Conservation (phyloP, 1,140 invertebrate species). For the Tetramorium simillimum region DNA sequence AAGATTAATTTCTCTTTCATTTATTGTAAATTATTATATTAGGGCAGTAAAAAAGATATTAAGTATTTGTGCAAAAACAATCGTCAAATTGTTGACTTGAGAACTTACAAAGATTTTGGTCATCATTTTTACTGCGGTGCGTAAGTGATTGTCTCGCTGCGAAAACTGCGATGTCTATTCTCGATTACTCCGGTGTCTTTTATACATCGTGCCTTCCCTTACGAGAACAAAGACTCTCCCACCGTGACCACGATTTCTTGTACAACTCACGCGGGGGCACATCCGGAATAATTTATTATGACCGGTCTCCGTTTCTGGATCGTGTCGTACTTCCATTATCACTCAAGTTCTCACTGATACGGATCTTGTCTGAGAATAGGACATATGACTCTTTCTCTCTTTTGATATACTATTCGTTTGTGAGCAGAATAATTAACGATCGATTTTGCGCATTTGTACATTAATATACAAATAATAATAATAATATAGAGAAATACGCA, state of each 20-base stretch:
- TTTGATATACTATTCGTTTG: too few species aligned
- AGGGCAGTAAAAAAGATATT: neutral
- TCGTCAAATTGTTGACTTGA: neutral
- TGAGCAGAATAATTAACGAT: too few species aligned
- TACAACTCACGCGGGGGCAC: constrained; percentile 12
- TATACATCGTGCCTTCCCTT: constrained; percentile 31
- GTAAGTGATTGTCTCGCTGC: constrained; percentile 48
- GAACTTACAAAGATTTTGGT: constrained; percentile 40
- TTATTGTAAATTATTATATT: too few species aligned
- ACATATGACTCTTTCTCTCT: too few species aligned
- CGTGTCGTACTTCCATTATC: constrained; percentile 25
- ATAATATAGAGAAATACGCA: neutral
- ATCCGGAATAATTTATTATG: constrained; percentile 41
- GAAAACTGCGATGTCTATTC: constrained; percentile 41
- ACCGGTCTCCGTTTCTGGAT: neutral
- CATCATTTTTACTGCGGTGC: constrained; percentile 26
- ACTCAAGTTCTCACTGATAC: neutral
- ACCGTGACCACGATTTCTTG: constrained; percentile 6
- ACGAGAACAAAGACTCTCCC: constrained; percentile 33
- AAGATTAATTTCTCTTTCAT: neutral
- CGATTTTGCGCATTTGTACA: too few species aligned
- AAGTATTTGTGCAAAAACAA: neutral
- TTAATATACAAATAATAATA: neutral
- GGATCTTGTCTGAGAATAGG: neutral
- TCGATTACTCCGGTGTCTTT: constrained; percentile 34